These are phyloP conservation scores for Varanus salvator DNA, from an alignment of 2,113 vertebrate genomes.

Conservation along the genomic window DNA sequence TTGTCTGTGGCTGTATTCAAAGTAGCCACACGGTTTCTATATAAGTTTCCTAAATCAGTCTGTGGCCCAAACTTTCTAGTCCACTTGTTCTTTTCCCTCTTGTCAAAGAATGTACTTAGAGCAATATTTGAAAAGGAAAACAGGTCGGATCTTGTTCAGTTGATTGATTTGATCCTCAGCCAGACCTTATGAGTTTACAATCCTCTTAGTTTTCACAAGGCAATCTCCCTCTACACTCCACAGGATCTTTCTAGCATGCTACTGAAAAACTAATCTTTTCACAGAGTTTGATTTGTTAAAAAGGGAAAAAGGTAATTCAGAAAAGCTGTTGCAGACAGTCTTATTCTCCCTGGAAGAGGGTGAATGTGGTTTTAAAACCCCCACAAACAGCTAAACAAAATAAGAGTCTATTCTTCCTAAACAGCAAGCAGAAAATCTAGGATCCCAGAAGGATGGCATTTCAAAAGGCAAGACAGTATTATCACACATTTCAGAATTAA, in stretches of 20 bases:
- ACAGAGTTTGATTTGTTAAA: background rate
- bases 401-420: background rate
- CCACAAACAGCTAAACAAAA: background rate
- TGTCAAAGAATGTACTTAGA: background rate
- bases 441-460: background rate
- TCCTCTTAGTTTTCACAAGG: conserved; percentile 7
- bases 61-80: background rate
- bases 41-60: background rate
- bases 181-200: background rate
- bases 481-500: background rate
- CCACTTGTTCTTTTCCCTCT: background rate
- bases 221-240: background rate
- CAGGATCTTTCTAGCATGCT: background rate
- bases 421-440: background rate
- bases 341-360: background rate
- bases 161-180: conserved; percentile 4
- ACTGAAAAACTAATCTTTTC: background rate
- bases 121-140: background rate
- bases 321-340: background rate
- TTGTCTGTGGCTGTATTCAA: background rate
- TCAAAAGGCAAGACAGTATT: background rate
- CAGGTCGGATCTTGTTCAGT: background rate
- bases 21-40: background rate
- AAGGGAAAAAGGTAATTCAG: background rate
- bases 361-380: background rate